These are phyloP conservation scores for Rhinichthys osculus DNA, from an alignment of 2,797 vertebrate species.

Conservation along the genomic window DNA sequence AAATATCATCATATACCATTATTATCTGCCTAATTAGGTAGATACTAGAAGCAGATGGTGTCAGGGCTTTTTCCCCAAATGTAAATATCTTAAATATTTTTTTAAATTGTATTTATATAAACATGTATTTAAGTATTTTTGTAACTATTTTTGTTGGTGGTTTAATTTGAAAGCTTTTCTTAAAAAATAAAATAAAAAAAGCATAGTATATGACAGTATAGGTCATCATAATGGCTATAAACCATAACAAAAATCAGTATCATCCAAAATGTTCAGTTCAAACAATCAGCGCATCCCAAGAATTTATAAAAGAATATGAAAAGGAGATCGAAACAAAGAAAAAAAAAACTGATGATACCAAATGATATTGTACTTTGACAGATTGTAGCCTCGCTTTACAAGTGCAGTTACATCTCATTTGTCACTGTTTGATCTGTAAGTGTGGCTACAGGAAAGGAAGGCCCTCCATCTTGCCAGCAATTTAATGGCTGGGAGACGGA, in stretches of 20 bases:
- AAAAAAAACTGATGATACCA: constrained; percentile 63
- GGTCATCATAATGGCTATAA: background rate
- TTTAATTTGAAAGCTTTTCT: background rate
- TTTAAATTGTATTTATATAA: background rate
- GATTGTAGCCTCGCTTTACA: constrained; percentile 91
- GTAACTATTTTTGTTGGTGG: background rate
- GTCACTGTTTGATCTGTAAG: constrained; percentile 90
- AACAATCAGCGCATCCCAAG: background rate
- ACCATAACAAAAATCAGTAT: background rate
- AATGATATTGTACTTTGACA: constrained; percentile 92
- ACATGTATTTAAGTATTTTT: background rate
- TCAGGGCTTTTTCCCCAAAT: background rate
- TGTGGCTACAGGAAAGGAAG: constrained; percentile 83
- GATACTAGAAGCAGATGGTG: background rate
- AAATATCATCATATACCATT: background rate
- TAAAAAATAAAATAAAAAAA: background rate
- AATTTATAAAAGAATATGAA: background rate
- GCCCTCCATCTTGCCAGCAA: constrained; percentile 84
- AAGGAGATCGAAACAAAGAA: background rate
- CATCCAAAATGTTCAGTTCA: background rate
- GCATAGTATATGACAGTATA: background rate
- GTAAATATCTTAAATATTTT: background rate
- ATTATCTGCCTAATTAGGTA: background rate
- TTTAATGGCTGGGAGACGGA: constrained; percentile 84
- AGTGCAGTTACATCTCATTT: constrained; percentile 91